phyloP scores from a whole-genome alignment of 2,888 invertebrate genomes.

The Rhopalosiphum nymphaeae region DNA sequence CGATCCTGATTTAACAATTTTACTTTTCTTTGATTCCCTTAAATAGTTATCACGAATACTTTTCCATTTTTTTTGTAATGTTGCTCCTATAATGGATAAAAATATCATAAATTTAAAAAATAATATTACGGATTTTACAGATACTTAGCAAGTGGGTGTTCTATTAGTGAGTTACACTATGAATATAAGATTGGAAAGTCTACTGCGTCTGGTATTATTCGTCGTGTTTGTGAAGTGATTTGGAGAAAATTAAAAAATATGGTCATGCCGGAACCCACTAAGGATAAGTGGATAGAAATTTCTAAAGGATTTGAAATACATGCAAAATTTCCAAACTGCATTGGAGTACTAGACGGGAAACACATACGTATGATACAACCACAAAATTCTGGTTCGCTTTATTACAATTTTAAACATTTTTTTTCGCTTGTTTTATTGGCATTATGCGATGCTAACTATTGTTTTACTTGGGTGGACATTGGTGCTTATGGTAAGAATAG shows the following conservation, averaged over 20 bases:
- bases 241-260: slow-evolving; percentile 14
- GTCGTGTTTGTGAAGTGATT: neutral
- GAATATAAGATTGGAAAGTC: neutral
- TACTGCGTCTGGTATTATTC: neutral
- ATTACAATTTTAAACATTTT: slow-evolving; percentile 23
- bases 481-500: slow-evolving; percentile 11
- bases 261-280: neutral
- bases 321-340: slow-evolving; percentile 16
- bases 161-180: neutral
- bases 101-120: neutral
- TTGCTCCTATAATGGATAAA: neutral
- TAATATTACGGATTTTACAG: neutral
- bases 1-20: neutral
- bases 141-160: slow-evolving; percentile 8
- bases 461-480: slow-evolving; percentile 18
- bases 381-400: slow-evolving; percentile 15
- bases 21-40: neutral
- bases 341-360: slow-evolving; percentile 24
- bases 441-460: slow-evolving; percentile 23
- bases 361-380: slow-evolving; percentile 20
- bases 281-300: slow-evolving; percentile 10
- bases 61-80: slow-evolving; percentile 5
- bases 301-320: slow-evolving; percentile 14
- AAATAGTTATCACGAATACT: neutral
- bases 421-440: slow-evolving; percentile 27